These are phyloP conservation scores for Xiphophorus maculatus DNA, from an alignment of 2,113 vertebrate genomes.

Conservation along the genomic window DNA sequence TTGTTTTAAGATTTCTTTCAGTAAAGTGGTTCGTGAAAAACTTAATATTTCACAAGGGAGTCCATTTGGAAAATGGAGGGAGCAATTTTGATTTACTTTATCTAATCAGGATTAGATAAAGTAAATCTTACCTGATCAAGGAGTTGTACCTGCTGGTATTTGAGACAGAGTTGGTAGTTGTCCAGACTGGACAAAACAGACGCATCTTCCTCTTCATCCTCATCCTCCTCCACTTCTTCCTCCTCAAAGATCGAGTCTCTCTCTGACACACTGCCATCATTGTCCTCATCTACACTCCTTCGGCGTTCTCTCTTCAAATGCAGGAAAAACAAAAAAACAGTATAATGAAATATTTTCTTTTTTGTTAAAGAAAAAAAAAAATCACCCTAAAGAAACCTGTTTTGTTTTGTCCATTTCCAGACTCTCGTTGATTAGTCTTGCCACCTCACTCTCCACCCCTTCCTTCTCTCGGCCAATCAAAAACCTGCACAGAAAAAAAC, in stretches of 20 bases:
- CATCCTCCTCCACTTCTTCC: constrained; percentile 46
- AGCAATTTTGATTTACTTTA: no score
- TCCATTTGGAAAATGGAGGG: not conserved
- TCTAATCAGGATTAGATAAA: not conserved
- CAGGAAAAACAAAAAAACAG: not conserved
- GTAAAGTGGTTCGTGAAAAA: no score
- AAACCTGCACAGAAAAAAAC: constrained; percentile 55
- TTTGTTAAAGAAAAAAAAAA: no score
- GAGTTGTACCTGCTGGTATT: constrained; percentile 71
- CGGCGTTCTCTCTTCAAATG: constrained; percentile 23
- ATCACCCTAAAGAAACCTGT: constrained; percentile 32
- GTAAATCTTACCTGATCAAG: not conserved
- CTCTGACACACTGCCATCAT: constrained; percentile 25
- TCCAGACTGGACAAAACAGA: constrained; percentile 61
- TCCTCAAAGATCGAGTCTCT: constrained; percentile 54
- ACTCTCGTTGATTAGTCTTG: constrained; percentile 89
- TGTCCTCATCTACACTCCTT: constrained; percentile 21
- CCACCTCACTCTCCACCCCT: constrained; percentile 90
- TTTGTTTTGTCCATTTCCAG: constrained; percentile 84
- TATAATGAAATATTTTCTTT: no score
- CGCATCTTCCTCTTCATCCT: constrained; percentile 58
- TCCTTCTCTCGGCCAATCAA: constrained; percentile 87
- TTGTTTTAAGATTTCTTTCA: not conserved
- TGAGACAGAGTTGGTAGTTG: constrained; percentile 66
- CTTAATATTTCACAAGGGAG: not conserved